Evolutionary conservation across 2,888 invertebrate genomes (phyloP).

Genomic region (Heteromyza rotundicornis): DNA sequence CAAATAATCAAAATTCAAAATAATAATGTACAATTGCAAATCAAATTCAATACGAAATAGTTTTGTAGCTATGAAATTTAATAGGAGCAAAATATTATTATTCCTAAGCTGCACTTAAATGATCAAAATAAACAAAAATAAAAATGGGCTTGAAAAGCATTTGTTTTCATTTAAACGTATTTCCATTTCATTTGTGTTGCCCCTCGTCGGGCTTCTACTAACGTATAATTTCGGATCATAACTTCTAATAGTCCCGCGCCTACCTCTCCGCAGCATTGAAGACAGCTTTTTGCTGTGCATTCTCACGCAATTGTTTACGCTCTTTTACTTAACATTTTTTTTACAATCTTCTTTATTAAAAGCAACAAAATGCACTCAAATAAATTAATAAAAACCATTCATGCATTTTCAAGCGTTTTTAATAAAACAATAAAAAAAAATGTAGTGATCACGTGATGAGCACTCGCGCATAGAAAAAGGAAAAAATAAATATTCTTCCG

Average conservation of each 20-base stretch:
- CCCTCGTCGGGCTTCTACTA: too few species aligned
- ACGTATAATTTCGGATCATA: too few species aligned
- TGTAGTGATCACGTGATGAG: slow-evolving; percentile 41
- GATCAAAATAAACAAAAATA: neutral
- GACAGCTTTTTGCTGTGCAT: too few species aligned
- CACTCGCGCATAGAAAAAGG: slow-evolving; percentile 39
- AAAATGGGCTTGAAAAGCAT: neutral
- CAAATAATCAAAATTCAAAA: neutral
- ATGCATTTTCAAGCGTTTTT: neutral
- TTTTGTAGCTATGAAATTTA: neutral
- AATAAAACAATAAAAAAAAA: slow-evolving; percentile 12
- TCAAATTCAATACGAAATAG: neutral
- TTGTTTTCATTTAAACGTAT: neutral
- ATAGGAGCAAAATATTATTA: neutral
- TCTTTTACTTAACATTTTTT: too few species aligned
- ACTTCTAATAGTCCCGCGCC: too few species aligned
- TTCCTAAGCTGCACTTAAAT: neutral
- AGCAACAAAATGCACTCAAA: slow-evolving; percentile 24
- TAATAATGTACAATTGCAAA: neutral
- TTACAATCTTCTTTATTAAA: neutral
- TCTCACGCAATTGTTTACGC: neutral
- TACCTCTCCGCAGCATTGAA: too few species aligned
- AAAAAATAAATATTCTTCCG: neutral
- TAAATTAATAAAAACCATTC: slow-evolving; percentile 30
- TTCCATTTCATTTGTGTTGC: too few species aligned